Percentiles rank a stretch among this genome's conserved stretches.
These are phyloP conservation scores for Ataeniobius toweri DNA, from an alignment of 2,797 vertebrate genomes.

Conservation along the genomic window DNA sequence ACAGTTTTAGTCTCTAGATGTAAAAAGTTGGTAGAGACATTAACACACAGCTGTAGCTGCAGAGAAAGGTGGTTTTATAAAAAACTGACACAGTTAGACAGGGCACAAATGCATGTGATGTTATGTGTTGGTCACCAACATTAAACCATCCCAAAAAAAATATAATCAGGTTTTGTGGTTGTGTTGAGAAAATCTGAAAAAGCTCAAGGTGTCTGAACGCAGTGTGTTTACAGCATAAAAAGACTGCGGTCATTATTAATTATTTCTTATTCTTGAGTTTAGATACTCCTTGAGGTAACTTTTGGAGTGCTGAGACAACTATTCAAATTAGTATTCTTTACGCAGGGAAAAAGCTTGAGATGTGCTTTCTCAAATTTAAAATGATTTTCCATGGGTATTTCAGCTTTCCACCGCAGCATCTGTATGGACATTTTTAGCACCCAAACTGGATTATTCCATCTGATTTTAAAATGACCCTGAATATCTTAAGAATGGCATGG, in stretches of 20 bases:
- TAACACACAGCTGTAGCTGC: neutral
- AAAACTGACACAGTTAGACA: neutral
- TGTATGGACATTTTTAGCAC: neutral
- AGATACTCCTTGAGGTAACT: neutral
- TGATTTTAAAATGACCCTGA: constrained; percentile 42
- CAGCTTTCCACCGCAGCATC: constrained; percentile 23
- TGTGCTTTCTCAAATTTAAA: neutral
- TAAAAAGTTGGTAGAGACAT: neutral
- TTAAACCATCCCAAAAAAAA: neutral
- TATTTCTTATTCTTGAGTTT: neutral
- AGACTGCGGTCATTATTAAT: neutral
- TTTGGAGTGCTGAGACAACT: neutral
- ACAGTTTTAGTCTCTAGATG: neutral
- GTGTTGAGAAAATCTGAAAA: neutral
- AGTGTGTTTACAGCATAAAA: neutral
- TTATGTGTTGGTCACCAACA: neutral
- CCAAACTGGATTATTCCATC: constrained; percentile 43
- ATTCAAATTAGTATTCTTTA: neutral
- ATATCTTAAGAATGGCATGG: constrained; percentile 42
- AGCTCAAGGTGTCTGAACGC: neutral
- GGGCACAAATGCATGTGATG: neutral
- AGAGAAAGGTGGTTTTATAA: neutral
- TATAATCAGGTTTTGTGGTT: neutral
- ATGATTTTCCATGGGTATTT: neutral
- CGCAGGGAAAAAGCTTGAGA: neutral